A percentile compares a stretch with the other conserved stretches of the same genome.
phyloP scores from a whole-genome alignment of 2,113 vertebrate genomes.

The Myiopsitta monachus region DNA sequence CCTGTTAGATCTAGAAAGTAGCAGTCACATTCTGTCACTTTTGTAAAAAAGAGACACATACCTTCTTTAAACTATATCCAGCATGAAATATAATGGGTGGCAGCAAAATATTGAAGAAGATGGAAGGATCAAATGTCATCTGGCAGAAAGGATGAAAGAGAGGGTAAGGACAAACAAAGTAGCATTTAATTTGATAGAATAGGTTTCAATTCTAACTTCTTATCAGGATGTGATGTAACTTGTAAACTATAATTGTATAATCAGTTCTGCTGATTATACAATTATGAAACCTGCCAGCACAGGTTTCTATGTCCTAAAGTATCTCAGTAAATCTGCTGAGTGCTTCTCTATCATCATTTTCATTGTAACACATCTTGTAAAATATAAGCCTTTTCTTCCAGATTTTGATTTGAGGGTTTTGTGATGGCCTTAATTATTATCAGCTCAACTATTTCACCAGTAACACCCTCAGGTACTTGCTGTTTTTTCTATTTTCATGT shows the following conservation, averaged over 20 bases:
- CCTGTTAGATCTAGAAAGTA: not conserved
- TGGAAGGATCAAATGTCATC: slow-evolving; percentile 88
- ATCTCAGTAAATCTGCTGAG: not conserved
- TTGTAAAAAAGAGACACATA: slow-evolving; percentile 41
- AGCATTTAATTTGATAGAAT: not conserved
- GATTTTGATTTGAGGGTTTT: not conserved
- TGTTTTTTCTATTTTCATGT: not conserved
- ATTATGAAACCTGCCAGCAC: not conserved
- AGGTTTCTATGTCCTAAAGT: not conserved
- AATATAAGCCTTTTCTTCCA: not conserved
- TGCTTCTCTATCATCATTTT: not conserved
- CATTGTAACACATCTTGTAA: not conserved
- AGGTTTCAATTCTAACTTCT: not conserved
- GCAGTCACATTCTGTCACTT: not conserved
- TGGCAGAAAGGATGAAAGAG: slow-evolving; percentile 69
- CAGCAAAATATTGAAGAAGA: slow-evolving; percentile 89
- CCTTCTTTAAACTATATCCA: slow-evolving; percentile 88
- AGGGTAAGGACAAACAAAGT: not conserved
- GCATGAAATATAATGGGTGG: slow-evolving; percentile 88
- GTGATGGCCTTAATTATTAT: not conserved
- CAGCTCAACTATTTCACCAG: not conserved
- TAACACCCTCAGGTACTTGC: not conserved
- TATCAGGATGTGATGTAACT: not conserved
- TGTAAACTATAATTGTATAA: not conserved
- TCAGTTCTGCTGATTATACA: not conserved